Base-by-base conservation (phyloP, 2,888 invertebrate species). In the Toxonevra muliebris region DNA sequence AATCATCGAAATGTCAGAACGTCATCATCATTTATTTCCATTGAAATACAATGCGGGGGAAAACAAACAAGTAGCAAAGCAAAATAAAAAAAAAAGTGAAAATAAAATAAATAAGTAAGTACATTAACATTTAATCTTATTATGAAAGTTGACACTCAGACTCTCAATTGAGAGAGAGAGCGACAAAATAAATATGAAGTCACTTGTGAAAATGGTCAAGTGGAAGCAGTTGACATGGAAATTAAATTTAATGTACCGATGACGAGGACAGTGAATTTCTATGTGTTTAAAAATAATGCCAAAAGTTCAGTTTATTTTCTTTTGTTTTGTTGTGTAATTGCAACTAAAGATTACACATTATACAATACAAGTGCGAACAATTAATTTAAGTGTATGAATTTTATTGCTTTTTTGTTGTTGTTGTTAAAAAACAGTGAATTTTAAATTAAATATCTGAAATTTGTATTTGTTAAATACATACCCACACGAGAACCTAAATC, bases 21-120 rank as follows among this genome's bases (percentile, higher is more conserved):
- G 11, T 48, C 11, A 48, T n/a, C 9, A 48, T 48, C 48, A 7
- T 48, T 48, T 48, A 48, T 48, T 48, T 48, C 48, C 48, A 10
- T 48, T 48, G n/a, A 48, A 48, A n/a, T 48, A 12, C 48, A 11
- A 48, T 30, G 30, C n/a, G n/a, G n/a, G n/a, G n/a, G 45, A 11
- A 45, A 45, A 45, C 11, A 48, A 10, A 40, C 30, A 57, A 64
- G n/a, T n/a, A n/a, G n/a, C n/a, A n/a, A 57, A 15, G 40, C n/a
- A 54, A 64, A 30, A 40, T 17, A 10, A 17, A 11, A 60, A 45
- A 17, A 60, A 7, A 17, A 13, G 13, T 17, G 60, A 45, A 43
- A 13, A 59, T 40, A 20, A 45, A 45, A 30, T 41, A 60, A 11
- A 48, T 19, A 15, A 45, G 17, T 13, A 45, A 43, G 19, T 45